Base-by-base conservation (phyloP, 1,140 invertebrate species). In the Ostrea edulis region DNA sequence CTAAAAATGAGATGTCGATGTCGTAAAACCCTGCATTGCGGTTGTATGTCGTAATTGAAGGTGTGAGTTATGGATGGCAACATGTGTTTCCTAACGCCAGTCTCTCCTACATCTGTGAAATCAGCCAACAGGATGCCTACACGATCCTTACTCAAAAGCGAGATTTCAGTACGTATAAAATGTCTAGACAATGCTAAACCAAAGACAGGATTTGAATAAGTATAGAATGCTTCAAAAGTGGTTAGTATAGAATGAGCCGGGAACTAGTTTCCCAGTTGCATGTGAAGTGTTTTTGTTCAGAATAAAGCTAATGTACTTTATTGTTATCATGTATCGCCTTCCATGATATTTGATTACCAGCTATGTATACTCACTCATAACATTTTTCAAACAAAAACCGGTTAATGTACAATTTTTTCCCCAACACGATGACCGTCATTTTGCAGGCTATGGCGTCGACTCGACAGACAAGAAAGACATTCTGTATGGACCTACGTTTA, bases 41-140 rank as follows among this genome's bases (percentile, higher is more conserved):
- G 17, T 9, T 62, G 20, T 84, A n/a, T 58, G 55, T 77, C 29
- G 4, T 84, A 55, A 17, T 90, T 82, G 2, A 53, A 90, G 89
- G 35, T 3, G 62, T 62, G 9, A 44, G 35, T n/a, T 90, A 87
- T 83, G 87, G 87, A 55, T 89, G 89, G 89, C 88, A 65, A 9
- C 82, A 77, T 8, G 81, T 82, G 0, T 25, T 51, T 4, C 53
- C 81, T 1, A 82, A 62, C 25, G 44, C 29, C 11, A 62, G 83
- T 83, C 77, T 90, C 20, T 71, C 89, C 2, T 91, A 88, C 51
- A 90, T 91, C 55, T 91, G 90, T 87, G 89, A 91, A 62, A 91
- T 91, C 22, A 86, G 68, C 11, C 65, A 87, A 58, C 52, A 82
- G 7, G 84, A 89, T 35, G 86, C 89, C 0, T 91, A 91, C 81